These are phyloP conservation scores for Entelurus aequoreus DNA, from an alignment of 2,113 vertebrate species.

Conservation along the genomic window DNA sequence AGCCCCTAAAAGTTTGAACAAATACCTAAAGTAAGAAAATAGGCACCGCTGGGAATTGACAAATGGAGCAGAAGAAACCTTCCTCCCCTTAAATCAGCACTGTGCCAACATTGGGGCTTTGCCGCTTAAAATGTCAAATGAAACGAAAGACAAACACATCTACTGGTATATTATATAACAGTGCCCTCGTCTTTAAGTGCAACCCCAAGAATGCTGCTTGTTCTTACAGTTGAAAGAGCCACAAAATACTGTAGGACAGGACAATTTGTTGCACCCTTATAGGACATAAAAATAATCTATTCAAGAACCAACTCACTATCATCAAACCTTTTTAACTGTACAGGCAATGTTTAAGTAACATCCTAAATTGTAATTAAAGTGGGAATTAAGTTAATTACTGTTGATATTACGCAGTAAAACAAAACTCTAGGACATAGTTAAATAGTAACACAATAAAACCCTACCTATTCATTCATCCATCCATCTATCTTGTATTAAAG, in stretches of 20 bases:
- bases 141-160: neutral
- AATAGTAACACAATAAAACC: too few relatives aligned
- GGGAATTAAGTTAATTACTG: too few relatives aligned
- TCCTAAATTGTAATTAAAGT: too few relatives aligned
- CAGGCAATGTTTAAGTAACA: neutral
- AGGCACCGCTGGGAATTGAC: constrained; percentile 27
- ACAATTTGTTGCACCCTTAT: neutral
- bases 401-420: too few relatives aligned
- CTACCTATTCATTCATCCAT: too few relatives aligned
- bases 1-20: constrained; percentile 48
- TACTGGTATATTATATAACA: neutral
- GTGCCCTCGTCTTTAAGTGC: neutral
- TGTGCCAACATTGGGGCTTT: constrained; percentile 1
- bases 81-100: constrained; percentile 16
- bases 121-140: neutral
- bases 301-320: neutral
- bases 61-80: constrained; percentile 47
- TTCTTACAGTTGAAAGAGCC: neutral
- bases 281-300: neutral
- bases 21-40: constrained; percentile 45
- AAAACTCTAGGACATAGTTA: too few relatives aligned
- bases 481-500: too few relatives aligned
- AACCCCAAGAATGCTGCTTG: neutral
- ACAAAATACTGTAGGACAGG: neutral
- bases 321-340: neutral